Evolutionary conservation across 2,888 invertebrate species (phyloP).

Genomic region (Biston betularia): DNA sequence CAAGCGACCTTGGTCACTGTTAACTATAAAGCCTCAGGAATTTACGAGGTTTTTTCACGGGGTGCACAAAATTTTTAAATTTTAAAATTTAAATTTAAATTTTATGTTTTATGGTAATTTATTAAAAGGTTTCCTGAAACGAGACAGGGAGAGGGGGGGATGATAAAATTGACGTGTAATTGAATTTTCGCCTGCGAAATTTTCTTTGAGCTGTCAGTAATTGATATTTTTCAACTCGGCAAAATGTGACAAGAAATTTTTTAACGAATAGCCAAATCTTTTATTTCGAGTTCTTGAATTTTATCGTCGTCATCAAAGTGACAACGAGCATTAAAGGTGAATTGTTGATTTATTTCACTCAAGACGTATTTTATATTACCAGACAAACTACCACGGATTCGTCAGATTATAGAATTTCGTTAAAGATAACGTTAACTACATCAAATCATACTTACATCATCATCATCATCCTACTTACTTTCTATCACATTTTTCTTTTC

Average conservation of each 20-base stretch:
- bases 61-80: constrained; percentile 52
- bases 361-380: not conserved
- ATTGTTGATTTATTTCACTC: not conserved
- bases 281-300: constrained; percentile 10
- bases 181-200: constrained; percentile 38
- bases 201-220: constrained; percentile 40
- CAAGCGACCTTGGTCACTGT: constrained; percentile 13
- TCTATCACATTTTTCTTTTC: no score
- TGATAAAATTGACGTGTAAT: constrained; percentile 45
- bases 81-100: no score
- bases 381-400: no score
- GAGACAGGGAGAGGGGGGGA: constrained; percentile 31
- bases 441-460: no score
- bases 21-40: constrained; percentile 47
- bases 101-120: constrained; percentile 70
- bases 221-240: constrained; percentile 39
- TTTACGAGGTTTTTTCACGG: constrained; percentile 52
- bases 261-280: constrained; percentile 3
- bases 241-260: constrained; percentile 25
- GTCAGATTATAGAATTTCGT: no score
- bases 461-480: no score
- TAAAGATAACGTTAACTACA: no score
- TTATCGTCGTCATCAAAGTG: constrained; percentile 3
- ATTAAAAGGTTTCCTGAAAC: constrained; percentile 62
- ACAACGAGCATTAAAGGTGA: not conserved